Evolutionary conservation across 2,797 vertebrate genomes (phyloP).

Genomic region (Pitangus sulphuratus): DNA sequence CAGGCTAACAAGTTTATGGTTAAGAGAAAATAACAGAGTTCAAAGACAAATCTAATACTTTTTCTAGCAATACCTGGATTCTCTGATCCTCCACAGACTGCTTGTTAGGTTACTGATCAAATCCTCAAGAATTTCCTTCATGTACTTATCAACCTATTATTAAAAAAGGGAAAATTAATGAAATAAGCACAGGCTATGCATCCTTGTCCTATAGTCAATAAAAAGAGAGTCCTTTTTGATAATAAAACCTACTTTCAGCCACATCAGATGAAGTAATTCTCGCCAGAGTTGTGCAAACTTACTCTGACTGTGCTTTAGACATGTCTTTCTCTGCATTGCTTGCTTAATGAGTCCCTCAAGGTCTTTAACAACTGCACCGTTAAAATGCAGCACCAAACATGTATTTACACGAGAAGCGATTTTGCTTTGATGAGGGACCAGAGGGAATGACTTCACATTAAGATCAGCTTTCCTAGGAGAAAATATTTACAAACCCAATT

Average conservation of each 20-base stretch:
- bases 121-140: constrained; percentile 96
- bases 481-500: not conserved
- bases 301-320: not conserved
- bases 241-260: not conserved
- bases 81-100: constrained; percentile 93
- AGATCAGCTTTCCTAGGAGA: not conserved
- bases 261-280: not conserved
- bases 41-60: not conserved
- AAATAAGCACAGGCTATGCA: not conserved
- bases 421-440: not conserved
- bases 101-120: constrained; percentile 93
- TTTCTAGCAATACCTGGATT: constrained; percentile 86
- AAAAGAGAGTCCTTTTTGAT: not conserved
- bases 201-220: not conserved
- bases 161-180: not conserved
- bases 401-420: not conserved
- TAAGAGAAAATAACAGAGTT: not conserved
- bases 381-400: not conserved
- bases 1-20: not conserved
- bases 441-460: not conserved
- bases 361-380: not conserved
- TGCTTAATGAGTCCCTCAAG: not conserved
- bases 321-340: not conserved
- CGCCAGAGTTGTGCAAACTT: not conserved
- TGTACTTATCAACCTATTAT: constrained; percentile 93